phyloP scores from a whole-genome alignment of 2,113 vertebrate genomes.

The Chaetura pelagica region DNA sequence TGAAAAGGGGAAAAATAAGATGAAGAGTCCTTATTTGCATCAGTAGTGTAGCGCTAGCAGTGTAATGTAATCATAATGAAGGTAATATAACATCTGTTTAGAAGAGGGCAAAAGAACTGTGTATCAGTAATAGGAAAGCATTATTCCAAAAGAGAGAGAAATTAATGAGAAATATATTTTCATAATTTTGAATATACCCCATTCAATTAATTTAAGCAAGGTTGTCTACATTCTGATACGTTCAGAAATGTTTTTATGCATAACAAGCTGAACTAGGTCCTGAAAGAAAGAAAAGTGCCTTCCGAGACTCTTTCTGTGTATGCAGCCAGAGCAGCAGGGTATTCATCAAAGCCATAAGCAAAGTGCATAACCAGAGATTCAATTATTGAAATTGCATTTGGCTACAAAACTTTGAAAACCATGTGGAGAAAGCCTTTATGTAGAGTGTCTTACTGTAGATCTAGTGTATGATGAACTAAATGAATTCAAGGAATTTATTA shows the following conservation, averaged over 20 bases:
- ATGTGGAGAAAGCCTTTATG: slow-evolving; percentile 3
- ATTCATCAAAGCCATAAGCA: slow-evolving; percentile 23
- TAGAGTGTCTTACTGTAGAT: background rate
- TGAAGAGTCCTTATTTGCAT: slow-evolving; percentile 9
- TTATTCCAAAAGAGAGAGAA: slow-evolving; percentile 13
- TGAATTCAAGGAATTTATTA: slow-evolving; percentile 41
- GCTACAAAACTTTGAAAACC: slow-evolving; percentile 1
- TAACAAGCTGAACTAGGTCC: background rate
- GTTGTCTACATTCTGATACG: background rate
- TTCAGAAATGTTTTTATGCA: background rate
- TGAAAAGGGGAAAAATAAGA: background rate
- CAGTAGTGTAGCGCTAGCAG: background rate
- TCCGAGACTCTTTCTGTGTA: background rate
- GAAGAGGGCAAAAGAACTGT: slow-evolving; percentile 11
- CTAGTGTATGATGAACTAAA: slow-evolving; percentile 3
- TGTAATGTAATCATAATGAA: background rate
- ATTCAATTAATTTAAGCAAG: slow-evolving; percentile 24
- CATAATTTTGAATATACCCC: background rate
- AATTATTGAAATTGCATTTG: slow-evolving; percentile 27
- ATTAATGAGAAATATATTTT: slow-evolving; percentile 31
- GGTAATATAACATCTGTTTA: slow-evolving; percentile 5
- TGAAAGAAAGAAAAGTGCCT: slow-evolving; percentile 45
- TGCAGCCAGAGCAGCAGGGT: background rate
- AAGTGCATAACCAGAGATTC: slow-evolving; percentile 35
- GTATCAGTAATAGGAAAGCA: background rate